Conservation (phyloP, 1,140 invertebrate species). For the Apis mellifera region DNA sequence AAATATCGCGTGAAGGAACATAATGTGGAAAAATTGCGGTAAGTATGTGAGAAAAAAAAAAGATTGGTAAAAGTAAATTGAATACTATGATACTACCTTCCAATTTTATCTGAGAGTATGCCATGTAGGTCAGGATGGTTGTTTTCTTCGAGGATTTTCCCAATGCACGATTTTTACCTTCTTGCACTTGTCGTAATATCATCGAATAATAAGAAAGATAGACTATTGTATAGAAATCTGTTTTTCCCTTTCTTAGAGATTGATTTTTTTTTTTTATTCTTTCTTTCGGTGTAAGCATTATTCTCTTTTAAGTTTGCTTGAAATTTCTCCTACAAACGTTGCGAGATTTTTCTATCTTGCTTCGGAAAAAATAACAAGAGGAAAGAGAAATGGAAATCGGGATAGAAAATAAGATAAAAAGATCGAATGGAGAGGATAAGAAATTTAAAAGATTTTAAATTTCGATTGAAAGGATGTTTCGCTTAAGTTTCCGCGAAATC, state of each 20-base stretch:
- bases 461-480: conserved; percentile 10
- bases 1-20: background rate
- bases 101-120: background rate
- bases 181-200: background rate
- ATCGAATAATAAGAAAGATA: background rate
- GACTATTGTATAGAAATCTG: too few relatives aligned
- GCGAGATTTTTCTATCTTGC: too few relatives aligned
- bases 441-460: conserved; percentile 19
- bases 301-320: too few relatives aligned
- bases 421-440: background rate
- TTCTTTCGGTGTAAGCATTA: too few relatives aligned
- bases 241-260: too few relatives aligned
- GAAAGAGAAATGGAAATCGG: background rate
- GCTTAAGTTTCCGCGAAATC: conserved; percentile 35
- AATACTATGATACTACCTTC: background rate
- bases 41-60: background rate
- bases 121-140: background rate
- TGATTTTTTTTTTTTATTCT: too few relatives aligned
- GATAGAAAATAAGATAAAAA: background rate
- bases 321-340: too few relatives aligned
- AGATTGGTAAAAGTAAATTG: background rate
- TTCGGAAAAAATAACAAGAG: background rate
- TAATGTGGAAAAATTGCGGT: background rate
- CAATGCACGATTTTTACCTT: background rate
- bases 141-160: background rate